Evolutionary conservation across 2,888 invertebrate genomes (phyloP).

Genomic region (Pharmacophagus antenor): DNA sequence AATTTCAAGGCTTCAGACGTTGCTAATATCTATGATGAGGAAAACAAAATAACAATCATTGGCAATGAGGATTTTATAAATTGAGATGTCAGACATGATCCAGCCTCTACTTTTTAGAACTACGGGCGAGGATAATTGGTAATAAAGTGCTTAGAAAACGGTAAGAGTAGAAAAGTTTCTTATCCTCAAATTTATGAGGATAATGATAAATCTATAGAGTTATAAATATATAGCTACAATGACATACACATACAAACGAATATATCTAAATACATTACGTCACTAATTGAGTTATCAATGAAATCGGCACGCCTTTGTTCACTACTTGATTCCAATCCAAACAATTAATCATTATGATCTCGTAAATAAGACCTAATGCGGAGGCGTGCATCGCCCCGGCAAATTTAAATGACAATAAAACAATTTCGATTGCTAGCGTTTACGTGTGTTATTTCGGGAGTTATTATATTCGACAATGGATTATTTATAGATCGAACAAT

Average conservation of each 20-base stretch:
- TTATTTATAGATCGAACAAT: not conserved
- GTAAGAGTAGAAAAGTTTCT: too few relatives aligned
- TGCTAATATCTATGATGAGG: too few relatives aligned
- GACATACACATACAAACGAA: not conserved
- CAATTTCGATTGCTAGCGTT: not conserved
- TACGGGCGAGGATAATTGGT: too few relatives aligned
- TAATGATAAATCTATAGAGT: not conserved
- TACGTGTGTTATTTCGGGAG: too few relatives aligned
- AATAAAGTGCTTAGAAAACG: too few relatives aligned
- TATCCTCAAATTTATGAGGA: too few relatives aligned
- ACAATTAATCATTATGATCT: not conserved
- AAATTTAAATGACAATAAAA: not conserved
- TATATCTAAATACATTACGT: conserved; percentile 1
- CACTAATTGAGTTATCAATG: conserved; percentile 17
- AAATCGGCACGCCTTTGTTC: conserved; percentile 12
- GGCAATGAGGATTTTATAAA: too few relatives aligned
- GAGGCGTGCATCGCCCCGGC: not conserved
- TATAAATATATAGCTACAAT: not conserved
- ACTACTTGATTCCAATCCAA: conserved; percentile 17
- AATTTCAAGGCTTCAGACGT: too few relatives aligned
- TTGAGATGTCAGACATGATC: too few relatives aligned
- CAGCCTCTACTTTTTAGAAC: too few relatives aligned
- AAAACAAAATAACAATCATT: too few relatives aligned
- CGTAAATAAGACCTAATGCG: conserved; percentile 40
- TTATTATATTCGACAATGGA: not conserved